Evolutionary conservation across 2,797 vertebrate species (phyloP).

Genomic region (Tinamus major): DNA sequence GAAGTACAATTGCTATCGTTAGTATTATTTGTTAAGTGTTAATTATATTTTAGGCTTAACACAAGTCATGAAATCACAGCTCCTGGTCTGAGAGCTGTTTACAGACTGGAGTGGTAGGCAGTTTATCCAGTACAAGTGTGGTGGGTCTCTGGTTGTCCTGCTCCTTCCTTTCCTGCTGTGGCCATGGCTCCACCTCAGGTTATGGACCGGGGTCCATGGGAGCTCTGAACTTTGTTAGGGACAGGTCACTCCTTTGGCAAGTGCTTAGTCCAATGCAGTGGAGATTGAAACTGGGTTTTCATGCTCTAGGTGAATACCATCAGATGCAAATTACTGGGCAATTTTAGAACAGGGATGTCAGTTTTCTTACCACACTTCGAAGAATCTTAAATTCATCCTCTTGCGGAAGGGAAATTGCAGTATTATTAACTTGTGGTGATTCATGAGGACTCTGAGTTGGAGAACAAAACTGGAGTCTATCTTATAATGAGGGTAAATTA

Average conservation of each 20-base stretch:
- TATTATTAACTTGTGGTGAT: not conserved
- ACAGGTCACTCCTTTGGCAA: not conserved
- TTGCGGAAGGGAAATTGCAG: accelerated
- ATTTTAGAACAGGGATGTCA: not conserved
- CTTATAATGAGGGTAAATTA: not conserved
- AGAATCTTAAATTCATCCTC: not conserved
- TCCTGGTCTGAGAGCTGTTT: not conserved
- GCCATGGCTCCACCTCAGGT: not conserved
- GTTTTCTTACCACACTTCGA: not conserved
- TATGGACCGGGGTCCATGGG: accelerated
- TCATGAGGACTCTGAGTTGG: not conserved
- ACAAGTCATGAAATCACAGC: not conserved
- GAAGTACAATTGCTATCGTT: not conserved
- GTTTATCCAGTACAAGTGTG: accelerated
- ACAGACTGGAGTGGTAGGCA: not conserved
- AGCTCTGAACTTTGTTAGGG: accelerated
- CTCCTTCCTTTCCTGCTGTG: not conserved
- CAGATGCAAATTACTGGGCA: not conserved
- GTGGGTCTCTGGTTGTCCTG: not conserved
- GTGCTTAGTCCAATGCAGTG: not conserved
- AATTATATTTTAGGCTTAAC: not conserved
- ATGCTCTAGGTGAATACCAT: accelerated
- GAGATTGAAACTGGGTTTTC: not conserved
- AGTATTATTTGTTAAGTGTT: not conserved
- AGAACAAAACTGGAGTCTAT: not conserved